Percentiles rank a stretch among this genome's conserved stretches.
Conservation (phyloP, 2,888 invertebrate species). For the Torymus texanus region DNA sequence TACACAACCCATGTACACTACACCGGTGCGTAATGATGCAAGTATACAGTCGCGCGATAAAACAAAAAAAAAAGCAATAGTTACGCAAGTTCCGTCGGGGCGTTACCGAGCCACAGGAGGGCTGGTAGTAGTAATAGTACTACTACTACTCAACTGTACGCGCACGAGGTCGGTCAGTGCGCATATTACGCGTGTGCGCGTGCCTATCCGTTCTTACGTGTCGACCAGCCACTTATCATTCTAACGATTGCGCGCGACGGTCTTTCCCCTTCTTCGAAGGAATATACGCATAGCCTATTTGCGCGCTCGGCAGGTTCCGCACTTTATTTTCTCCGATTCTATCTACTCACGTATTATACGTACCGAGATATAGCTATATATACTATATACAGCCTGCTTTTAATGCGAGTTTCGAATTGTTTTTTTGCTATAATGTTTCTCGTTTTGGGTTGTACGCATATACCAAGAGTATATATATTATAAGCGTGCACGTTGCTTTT, state of each 20-base stretch:
- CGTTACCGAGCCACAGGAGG: slow-evolving; percentile 10
- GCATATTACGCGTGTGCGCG: slow-evolving; percentile 25
- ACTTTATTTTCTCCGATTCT: no score
- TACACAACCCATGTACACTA: background rate
- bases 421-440: no score
- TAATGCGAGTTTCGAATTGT: no score
- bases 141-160: no score
- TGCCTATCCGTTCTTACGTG: slow-evolving; percentile 65
- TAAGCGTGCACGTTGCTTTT: no score
- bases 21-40: slow-evolving; percentile 10
- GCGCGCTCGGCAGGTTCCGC: no score
- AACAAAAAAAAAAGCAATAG: slow-evolving; percentile 17
- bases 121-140: background rate
- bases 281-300: no score
- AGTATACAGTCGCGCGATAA: background rate
- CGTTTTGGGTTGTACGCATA: no score
- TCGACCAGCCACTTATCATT: slow-evolving; percentile 70
- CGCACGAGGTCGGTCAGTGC: slow-evolving; percentile 32
- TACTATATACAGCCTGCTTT: no score
- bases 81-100: slow-evolving; percentile 37
- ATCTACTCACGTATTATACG: no score
- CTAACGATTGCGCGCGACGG: slow-evolving; percentile 60
- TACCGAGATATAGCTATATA: no score
- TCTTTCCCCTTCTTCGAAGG: background rate
- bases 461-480: no score